These are phyloP conservation scores for Drosophila rubida DNA, from an alignment of 2,888 invertebrate species.

Conservation along the genomic window DNA sequence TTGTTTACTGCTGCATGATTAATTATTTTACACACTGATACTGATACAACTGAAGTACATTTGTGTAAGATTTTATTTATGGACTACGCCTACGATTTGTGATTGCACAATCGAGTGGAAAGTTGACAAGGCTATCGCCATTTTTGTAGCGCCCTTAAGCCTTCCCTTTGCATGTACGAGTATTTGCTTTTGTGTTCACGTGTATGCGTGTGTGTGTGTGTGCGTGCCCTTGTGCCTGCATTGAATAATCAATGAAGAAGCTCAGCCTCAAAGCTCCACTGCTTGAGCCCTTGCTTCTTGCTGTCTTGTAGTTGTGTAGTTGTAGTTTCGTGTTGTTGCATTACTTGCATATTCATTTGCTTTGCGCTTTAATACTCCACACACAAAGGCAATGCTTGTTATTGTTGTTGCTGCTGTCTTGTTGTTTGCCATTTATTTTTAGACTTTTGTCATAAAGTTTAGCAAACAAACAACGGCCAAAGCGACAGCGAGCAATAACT, in stretches of 20 bases:
- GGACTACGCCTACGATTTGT: conserved; percentile 67
- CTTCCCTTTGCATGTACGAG: conserved; percentile 8
- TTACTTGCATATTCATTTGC: conserved; percentile 55
- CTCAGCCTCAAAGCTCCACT: conserved; percentile 25
- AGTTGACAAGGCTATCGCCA: conserved; percentile 61
- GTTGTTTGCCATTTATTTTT: conserved; percentile 63
- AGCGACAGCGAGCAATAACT: conserved; percentile 28
- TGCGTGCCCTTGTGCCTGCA: conserved; percentile 56
- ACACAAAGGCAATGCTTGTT: conserved; percentile 8
- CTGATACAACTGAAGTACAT: conserved; percentile 5
- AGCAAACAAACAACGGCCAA: conserved; percentile 60
- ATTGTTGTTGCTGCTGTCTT: conserved; percentile 18
- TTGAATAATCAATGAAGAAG: conserved; percentile 67
- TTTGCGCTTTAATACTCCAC: conserved; percentile 23
- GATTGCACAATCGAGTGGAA: conserved; percentile 68
- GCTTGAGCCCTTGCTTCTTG: conserved; percentile 31
- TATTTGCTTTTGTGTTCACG: too few species aligned
- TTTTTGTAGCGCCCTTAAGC: conserved; percentile 58
- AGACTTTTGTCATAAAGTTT: conserved; percentile 77
- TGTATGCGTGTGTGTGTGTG: not conserved
- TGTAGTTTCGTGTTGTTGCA: conserved; percentile 23
- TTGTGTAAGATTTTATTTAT: conserved; percentile 49
- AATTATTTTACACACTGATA: conserved; percentile 29
- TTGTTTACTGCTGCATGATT: conserved; percentile 61
- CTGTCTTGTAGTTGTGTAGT: conserved; percentile 9